Base-by-base conservation (phyloP, 2,797 vertebrate species). In the Paratrypauchen microcephalus region DNA sequence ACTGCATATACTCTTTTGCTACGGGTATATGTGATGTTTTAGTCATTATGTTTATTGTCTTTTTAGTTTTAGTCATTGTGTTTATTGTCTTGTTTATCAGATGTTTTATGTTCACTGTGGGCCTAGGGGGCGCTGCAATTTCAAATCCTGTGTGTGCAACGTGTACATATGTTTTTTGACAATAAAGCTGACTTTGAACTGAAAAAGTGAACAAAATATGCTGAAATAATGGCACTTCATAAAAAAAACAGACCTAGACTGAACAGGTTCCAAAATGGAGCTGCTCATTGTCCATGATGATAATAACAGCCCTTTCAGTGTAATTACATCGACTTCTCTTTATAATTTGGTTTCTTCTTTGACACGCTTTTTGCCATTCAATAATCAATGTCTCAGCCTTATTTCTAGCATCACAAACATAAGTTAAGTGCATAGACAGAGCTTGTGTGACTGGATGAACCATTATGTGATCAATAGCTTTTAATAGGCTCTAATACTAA, bases 381-480 rank as follows among this genome's bases (percentile, higher is more conserved):
- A n/a, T 18, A 6, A 66, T 54, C 15, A 16, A 66, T 66, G 54
- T 52, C 23, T 30, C n/a, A 19, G 26, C 28, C 63, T 65, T 26
- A 65, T 65, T 65, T 11, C 23, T 23, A 11, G 3, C 41, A 65
- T 72, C 23, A 70, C 66, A 16, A 61, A 55, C 50, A 56, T 52
- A 55, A 65, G 23, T 71, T 74, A 75, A 75, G 57, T 58, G 41
- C 47, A 58, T 74, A 71, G 73, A 47, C 9, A 69, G 47, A 55
- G 71, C 67, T 66, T 45, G 57, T 6, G 41, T 48, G 45, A 74
- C 59, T 77, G 68, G 18, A 69, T 73, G 68, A 82, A 73, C 73
- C 61, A 78, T 74, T 39, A 72, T 24, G 15, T 68, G 54, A 80
- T 86, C 79, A 75, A 81, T 87, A 52, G 0, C 5, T 67, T 80